Percentiles rank a stretch among this genome's conserved stretches.
Conservation (phyloP, 2,888 invertebrate genomes). For the Papilio demoleus region DNA sequence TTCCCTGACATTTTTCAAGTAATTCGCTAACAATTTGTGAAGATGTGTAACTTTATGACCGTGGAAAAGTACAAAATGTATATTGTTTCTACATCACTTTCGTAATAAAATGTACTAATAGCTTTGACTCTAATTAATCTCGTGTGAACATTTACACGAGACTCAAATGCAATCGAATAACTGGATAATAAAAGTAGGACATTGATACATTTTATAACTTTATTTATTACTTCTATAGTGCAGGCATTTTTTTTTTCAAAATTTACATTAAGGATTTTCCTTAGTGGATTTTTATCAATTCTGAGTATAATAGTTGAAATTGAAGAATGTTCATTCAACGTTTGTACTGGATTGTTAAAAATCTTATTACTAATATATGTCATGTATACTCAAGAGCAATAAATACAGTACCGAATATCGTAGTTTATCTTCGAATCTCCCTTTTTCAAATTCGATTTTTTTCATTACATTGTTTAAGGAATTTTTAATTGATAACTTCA, state of each 20-base stretch:
- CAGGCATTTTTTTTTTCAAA: too few relatives aligned
- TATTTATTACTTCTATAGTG: too few relatives aligned
- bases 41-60: constrained; percentile 19
- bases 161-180: constrained; percentile 38
- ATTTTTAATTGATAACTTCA: too few relatives aligned
- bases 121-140: constrained; percentile 36
- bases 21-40: neutral
- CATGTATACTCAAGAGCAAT: too few relatives aligned
- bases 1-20: neutral
- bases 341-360: too few relatives aligned
- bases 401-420: too few relatives aligned
- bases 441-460: too few relatives aligned
- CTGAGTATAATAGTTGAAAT: neutral
- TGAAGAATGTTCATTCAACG: too few relatives aligned
- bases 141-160: constrained; percentile 44
- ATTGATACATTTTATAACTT: neutral
- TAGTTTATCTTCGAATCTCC: too few relatives aligned
- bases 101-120: constrained; percentile 23
- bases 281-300: neutral
- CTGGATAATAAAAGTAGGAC: neutral
- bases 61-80: constrained; percentile 25
- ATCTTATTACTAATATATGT: too few relatives aligned
- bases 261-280: neutral
- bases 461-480: too few relatives aligned
- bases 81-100: constrained; percentile 30